Evolutionary conservation across 2,797 vertebrate species (phyloP), one percentile per base, ranked within the genome.

Genomic region (Falco berigora): DNA sequence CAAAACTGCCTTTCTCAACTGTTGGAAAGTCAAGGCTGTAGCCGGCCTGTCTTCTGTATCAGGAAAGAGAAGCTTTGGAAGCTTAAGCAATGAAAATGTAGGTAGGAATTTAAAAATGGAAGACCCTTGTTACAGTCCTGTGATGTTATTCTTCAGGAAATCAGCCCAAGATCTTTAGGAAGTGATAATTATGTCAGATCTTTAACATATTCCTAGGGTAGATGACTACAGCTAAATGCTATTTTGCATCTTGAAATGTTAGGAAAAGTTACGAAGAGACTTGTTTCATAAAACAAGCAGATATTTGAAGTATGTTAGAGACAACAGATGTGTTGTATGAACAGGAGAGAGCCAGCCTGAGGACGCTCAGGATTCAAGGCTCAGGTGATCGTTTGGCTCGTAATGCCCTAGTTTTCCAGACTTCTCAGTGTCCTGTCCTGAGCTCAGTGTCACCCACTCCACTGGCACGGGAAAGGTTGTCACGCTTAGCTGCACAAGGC

Each of bases 241-340:
- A 3, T 32, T 92, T 91, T 79, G 20, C 73, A 76, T 91, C 42
- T 78, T 86, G 50, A 81, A 74, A 58, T 66, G 68, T 47, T 90
- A 83, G 53, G 34, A 88, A 49, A 80, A 82, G 49, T 68, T 92
- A 36, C 7, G n/a, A 64, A 67, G 28, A 63, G 9, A 58, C 59
- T 80, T 72, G 42, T 59, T 89, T 87, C 74, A 79, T 50, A 58
- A 90, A 90, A 61, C 76, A 74, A 79, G 67, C 38, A 28, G 71
- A 25, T 55, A 64, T 89, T 93, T 42, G 4, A 92, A 88, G 42
- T 75, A 55, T 20, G 16, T 59, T 83, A n/a, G 15, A 49, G 62
- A 47, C 53, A 89, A 64, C 32, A 75, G 50, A 55, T 78, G 52
- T 69, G 34, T 68, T 88, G 28, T 66, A 30, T 27, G 53, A 78